phyloP scores from a whole-genome alignment of 2,888 invertebrate genomes.

The Clistopyga incitator region DNA sequence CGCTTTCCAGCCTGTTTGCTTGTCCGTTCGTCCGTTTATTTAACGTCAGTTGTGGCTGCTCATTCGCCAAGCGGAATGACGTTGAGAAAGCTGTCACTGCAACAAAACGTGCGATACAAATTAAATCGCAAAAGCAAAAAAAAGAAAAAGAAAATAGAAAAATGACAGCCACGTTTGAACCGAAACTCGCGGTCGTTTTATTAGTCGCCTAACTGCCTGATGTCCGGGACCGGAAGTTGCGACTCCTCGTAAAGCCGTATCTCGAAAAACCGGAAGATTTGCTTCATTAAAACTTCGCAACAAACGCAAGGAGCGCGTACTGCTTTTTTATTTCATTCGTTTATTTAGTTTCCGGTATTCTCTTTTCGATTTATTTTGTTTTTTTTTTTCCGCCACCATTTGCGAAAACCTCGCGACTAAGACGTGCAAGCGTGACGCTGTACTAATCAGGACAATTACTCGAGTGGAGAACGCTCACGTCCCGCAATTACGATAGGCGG shows the following conservation, averaged over 20 bases:
- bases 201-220: background rate
- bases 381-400: background rate
- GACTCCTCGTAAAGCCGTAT: background rate
- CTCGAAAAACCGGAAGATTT: background rate
- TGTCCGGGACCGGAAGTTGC: background rate
- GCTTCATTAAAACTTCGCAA: conserved; percentile 40
- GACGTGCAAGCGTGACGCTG: conserved; percentile 37
- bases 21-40: background rate
- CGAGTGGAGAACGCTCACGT: conserved; percentile 7
- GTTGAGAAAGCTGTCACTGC: background rate
- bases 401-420: conserved; percentile 4
- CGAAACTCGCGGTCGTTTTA: background rate
- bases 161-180: background rate
- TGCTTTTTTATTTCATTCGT: conserved; percentile 2
- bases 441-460: conserved; percentile 60
- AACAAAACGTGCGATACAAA: background rate
- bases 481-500: conserved; percentile 49
- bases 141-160: no score
- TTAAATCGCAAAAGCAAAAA: background rate
- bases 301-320: no score
- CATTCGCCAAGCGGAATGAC: background rate
- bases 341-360: conserved; percentile 11
- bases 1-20: background rate
- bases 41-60: background rate
- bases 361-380: no score